Base-by-base conservation (phyloP, 1,140 invertebrate genomes). In the Marisa cornuarietis region DNA sequence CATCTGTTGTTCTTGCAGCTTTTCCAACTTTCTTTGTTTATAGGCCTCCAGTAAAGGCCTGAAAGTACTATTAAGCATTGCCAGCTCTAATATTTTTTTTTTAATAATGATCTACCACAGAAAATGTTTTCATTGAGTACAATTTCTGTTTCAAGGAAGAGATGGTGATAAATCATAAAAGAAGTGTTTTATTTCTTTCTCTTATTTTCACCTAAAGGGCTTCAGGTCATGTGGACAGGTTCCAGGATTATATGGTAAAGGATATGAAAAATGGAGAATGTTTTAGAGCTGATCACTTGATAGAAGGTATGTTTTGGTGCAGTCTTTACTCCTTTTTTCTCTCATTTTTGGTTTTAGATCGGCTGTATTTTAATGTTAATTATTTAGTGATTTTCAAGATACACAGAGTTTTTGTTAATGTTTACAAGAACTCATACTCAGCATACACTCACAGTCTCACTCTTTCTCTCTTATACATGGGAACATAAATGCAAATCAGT, bases 211-310 rank as follows among this genome's bases (percentile, higher is more conserved):
- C 80, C 91, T 92, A 77, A 88, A 95, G 94, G 89, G 97, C 99
- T 58, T 99, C 98, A 31, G 99, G 99, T 0, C 99, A 99, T 92
- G 98, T 99, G 0, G 99, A 99, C 86, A 93, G 98, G 79, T 99
- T 99, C 93, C 97, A 98, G 62, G 99, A 99, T 93, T 94, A 98
- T 71, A 99, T 99, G 98, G 98, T 99, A 0, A 99, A 99, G 91
- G 99, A 99, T 92, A 83, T 95, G 0, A 96, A 96, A 88, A 97
- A 93, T 83, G 99, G 98, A 13, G 98, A 99, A 89, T 99, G 98
- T 90, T 99, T 99, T 88, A 93, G 98, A 26, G 92, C 99, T 51
- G 98, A 99, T 92, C 98, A 99, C 92, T 93, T 99, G n/a, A 99
- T 99, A 82, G 99, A 99, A 93, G 91, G 91, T 91, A 84, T 79